Evolutionary conservation across 1,140 invertebrate species (phyloP).

Genomic region (Probaryconus sp.): DNA sequence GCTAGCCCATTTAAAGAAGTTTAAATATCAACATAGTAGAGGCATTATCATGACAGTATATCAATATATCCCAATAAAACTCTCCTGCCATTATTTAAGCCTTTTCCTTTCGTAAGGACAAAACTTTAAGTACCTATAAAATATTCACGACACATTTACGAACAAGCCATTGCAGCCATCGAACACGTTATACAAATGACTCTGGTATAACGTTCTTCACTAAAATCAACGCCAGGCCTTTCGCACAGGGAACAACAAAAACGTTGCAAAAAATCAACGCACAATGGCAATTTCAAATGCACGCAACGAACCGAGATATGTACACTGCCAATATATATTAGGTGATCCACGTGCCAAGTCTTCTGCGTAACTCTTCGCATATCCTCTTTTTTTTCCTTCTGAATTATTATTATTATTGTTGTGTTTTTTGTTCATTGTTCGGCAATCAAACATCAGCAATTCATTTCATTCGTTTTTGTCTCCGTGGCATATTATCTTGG

Average conservation of each 20-base stretch:
- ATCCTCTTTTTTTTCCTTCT: too few species aligned
- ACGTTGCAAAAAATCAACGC: constrained; percentile 1
- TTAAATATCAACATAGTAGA: constrained; percentile 32
- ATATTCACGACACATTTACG: constrained; percentile 52
- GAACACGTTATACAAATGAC: constrained; percentile 41
- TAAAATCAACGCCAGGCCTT: constrained; percentile 21
- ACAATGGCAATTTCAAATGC: constrained; percentile 21
- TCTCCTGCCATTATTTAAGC: constrained; percentile 18
- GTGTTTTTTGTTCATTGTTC: too few species aligned
- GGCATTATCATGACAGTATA: constrained; percentile 27
- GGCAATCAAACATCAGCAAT: too few species aligned
- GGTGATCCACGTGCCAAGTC: constrained; percentile 66
- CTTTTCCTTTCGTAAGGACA: constrained; percentile 26
- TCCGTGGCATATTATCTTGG: too few species aligned
- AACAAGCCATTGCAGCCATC: constrained; percentile 41
- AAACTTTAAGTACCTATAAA: constrained; percentile 52
- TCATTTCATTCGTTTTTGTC: too few species aligned
- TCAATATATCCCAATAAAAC: constrained; percentile 37
- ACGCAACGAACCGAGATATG: constrained; percentile 6
- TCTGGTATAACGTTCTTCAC: constrained; percentile 17
- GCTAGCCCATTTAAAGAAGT: constrained; percentile 16
- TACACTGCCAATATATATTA: constrained; percentile 50
- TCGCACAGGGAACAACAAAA: constrained; percentile 13
- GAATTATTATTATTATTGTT: too few species aligned
- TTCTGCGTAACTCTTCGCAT: constrained; percentile 66